Evolutionary conservation across 2,797 vertebrate genomes (phyloP), one percentile per base, ranked within the genome.

Genomic region (Esox masquinongy): DNA sequence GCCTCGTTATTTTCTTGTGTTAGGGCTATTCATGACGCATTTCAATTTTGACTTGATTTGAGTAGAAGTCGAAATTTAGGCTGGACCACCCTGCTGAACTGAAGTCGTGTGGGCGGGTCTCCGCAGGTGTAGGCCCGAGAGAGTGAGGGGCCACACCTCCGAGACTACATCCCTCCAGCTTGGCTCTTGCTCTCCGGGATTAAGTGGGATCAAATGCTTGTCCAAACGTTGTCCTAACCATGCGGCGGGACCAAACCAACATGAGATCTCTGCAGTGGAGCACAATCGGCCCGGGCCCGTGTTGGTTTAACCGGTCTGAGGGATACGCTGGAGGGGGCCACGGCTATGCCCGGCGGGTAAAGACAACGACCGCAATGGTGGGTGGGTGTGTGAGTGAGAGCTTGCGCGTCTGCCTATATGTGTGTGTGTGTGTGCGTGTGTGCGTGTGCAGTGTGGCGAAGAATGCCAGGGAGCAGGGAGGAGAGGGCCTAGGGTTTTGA

Each of bases 151-250:
- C 53, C 53, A 19, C 80, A 86, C 81, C 80, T 84, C 83, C 71
- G 59, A n/a, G 64, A 64, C 75, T 75, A 74, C 79, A 82, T 80
- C 81, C 80, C 85, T 90, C 87, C 77, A 83, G 86, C 78, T 85
- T 83, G 83, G 71, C 83, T 80, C 80, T 81, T 86, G 84, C 86
- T 89, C 88, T 86, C 85, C 76, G 80, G 91, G 89, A 93, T 94
- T 92, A 93, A 80, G 80, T 75, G 56, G 87, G 91, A 93, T 93
- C 87, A 87, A 85, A 72, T 31, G 66, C 88, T 47, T 87, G 88
- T 92, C 86, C 86, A 91, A 94, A 90, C 80, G 85, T 90, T 89
- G 83, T 88, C 77, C 85, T 88, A 90, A 92, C 88, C 86, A 83
- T 82, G 79, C 64, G 68, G 70, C 84, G 80, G 26, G 82, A 82